Percentiles rank a stretch among this genome's conserved stretches.
These are phyloP conservation scores for Drosophila kurseongensis DNA, from an alignment of 1,140 invertebrate species.

Conservation along the genomic window DNA sequence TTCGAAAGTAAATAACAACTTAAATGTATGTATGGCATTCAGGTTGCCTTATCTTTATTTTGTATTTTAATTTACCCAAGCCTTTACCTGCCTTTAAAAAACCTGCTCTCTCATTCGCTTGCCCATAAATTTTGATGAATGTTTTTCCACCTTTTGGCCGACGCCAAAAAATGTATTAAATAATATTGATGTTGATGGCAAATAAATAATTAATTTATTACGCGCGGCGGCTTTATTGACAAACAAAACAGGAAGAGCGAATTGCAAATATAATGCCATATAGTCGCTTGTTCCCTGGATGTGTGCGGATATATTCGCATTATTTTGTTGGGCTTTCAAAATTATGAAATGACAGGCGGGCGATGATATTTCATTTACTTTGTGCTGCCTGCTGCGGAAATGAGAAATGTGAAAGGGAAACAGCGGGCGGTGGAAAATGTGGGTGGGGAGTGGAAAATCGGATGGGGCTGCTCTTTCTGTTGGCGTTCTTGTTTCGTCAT, in stretches of 20 bases:
- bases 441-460: neutral
- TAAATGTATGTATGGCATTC: too few relatives aligned
- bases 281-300: neutral
- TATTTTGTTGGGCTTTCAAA: conserved; percentile 34
- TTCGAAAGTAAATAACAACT: too few relatives aligned
- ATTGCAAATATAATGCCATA: conserved; percentile 5
- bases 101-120: neutral
- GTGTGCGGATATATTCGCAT: conserved; percentile 8
- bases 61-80: too few relatives aligned
- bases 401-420: conserved; percentile 16
- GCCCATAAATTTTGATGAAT: conserved; percentile 2
- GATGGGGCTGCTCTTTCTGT: conserved; percentile 13
- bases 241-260: conserved; percentile 4
- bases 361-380: conserved; percentile 79
- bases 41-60: neutral
- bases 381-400: conserved; percentile 46
- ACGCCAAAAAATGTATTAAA: conserved; percentile 29
- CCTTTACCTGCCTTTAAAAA: neutral
- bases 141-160: conserved; percentile 1
- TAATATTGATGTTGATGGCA: conserved; percentile 64
- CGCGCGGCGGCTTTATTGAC: conserved; percentile 22
- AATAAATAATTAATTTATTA: conserved; percentile 73
- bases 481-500: conserved; percentile 46
- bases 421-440: too few relatives aligned
- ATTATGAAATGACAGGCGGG: conserved; percentile 68